Conservation (phyloP, 2,888 invertebrate species). For the Eremobia ochroleuca region DNA sequence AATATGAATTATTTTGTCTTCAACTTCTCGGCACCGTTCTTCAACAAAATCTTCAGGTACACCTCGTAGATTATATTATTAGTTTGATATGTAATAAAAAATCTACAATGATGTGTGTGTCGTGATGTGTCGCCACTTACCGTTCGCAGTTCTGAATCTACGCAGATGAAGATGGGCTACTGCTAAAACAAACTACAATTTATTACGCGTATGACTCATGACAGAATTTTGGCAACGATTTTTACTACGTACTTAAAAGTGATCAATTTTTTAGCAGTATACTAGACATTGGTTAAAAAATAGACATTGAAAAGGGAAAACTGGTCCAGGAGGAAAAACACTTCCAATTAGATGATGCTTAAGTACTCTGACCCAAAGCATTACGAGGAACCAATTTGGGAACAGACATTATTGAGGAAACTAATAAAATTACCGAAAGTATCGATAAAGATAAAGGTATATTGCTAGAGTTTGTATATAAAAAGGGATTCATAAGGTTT, state of each 20-base stretch:
- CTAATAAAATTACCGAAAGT: conserved; percentile 43
- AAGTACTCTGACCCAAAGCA: conserved; percentile 42
- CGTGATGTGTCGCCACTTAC: conserved; percentile 75
- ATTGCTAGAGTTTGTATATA: conserved; percentile 33
- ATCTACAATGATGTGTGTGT: conserved; percentile 64
- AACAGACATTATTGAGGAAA: conserved; percentile 40
- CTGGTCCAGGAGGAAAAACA: neutral
- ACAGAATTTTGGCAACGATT: conserved; percentile 80
- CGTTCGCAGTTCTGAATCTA: conserved; percentile 69
- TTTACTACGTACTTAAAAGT: conserved; percentile 37
- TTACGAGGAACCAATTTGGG: conserved; percentile 34
- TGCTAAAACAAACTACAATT: conserved; percentile 86
- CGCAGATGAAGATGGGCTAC: conserved; percentile 82
- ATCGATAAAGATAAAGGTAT: conserved; percentile 48
- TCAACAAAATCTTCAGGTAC: conserved; percentile 21
- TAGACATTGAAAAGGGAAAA: neutral
- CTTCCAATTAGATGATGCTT: conserved; percentile 22
- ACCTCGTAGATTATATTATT: conserved; percentile 25
- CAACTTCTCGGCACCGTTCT: neutral
- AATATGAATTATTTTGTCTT: neutral
- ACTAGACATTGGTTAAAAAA: neutral
- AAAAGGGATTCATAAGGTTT: conserved; percentile 1
- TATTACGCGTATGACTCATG: conserved; percentile 82
- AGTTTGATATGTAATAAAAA: conserved; percentile 55
- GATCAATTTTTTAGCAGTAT: conserved; percentile 10